Percentiles rank a stretch among this genome's conserved stretches.
Evolutionary conservation across 2,797 vertebrate genomes (phyloP).

Genomic region (Sus cebifrons): DNA sequence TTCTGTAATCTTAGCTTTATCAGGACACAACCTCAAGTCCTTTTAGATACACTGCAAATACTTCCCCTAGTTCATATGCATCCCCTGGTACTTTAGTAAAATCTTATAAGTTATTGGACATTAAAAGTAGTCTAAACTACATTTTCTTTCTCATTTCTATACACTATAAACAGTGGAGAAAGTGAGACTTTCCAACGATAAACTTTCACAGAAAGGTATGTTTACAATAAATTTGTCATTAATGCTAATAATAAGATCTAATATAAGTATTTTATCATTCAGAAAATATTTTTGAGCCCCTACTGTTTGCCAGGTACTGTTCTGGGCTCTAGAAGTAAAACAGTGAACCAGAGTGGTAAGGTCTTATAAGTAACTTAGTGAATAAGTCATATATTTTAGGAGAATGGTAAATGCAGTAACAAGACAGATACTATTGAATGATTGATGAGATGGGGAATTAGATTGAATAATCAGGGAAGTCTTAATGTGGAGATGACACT

Average conservation of each 20-base stretch:
- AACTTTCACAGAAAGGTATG: not conserved
- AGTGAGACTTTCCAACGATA: not conserved
- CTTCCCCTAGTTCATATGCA: not conserved
- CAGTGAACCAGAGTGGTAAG: not conserved
- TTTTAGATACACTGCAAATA: not conserved
- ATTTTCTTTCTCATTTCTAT: constrained; percentile 3
- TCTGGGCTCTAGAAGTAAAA: not conserved
- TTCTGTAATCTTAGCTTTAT: constrained; percentile 14
- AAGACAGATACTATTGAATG: not conserved
- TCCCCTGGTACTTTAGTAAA: not conserved
- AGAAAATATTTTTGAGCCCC: not conserved
- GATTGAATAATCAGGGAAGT: not conserved
- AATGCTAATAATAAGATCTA: not conserved
- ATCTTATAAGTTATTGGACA: not conserved
- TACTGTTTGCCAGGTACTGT: not conserved
- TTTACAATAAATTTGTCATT: not conserved
- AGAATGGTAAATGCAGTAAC: not conserved
- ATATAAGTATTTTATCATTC: not conserved
- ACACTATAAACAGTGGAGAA: not conserved
- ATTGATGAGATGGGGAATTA: not conserved
- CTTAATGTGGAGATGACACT: not conserved
- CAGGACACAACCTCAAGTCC: not conserved
- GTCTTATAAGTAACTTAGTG: not conserved
- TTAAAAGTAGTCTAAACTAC: not conserved
- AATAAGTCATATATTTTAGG: constrained; percentile 30